phyloP scores from a whole-genome alignment of 2,888 invertebrate species.

The Eupithecia subfuscata region DNA sequence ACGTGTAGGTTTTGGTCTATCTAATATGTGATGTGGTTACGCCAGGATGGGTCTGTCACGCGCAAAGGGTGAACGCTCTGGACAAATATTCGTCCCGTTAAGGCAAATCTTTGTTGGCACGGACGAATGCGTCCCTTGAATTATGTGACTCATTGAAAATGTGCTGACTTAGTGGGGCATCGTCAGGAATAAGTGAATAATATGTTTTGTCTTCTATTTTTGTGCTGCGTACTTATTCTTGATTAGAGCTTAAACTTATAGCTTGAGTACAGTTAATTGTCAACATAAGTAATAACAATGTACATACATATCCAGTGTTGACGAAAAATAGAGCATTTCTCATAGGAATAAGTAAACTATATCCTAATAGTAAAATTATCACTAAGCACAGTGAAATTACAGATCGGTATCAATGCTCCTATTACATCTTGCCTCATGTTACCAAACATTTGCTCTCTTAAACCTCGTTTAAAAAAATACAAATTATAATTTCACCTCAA shows the following conservation, averaged over 20 bases:
- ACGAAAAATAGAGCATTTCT: not conserved
- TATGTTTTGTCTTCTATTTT: not conserved
- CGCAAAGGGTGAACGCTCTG: slow-evolving; percentile 72
- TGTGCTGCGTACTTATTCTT: not conserved
- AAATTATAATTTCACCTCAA: not conserved
- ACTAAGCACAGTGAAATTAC: not conserved
- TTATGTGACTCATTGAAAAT: slow-evolving; percentile 23
- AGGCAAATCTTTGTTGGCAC: slow-evolving; percentile 56
- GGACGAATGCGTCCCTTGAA: slow-evolving; percentile 33
- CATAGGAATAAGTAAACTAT: not conserved
- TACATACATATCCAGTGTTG: not conserved
- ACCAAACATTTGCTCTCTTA: not conserved
- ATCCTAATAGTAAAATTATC: not conserved
- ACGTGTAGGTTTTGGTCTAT: slow-evolving; percentile 19
- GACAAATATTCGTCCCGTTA: slow-evolving; percentile 66
- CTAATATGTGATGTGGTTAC: slow-evolving; percentile 55
- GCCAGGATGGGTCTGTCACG: slow-evolving; percentile 74
- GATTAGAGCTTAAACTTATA: not conserved
- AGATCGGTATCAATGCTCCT: not conserved
- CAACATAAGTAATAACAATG: not conserved
- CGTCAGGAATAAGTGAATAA: not conserved
- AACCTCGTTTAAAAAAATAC: not conserved
- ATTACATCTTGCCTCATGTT: not conserved
- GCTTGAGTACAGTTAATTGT: not conserved
- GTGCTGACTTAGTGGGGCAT: not conserved